phyloP scores from a whole-genome alignment of 2,797 vertebrate genomes.

The Anableps anableps region DNA sequence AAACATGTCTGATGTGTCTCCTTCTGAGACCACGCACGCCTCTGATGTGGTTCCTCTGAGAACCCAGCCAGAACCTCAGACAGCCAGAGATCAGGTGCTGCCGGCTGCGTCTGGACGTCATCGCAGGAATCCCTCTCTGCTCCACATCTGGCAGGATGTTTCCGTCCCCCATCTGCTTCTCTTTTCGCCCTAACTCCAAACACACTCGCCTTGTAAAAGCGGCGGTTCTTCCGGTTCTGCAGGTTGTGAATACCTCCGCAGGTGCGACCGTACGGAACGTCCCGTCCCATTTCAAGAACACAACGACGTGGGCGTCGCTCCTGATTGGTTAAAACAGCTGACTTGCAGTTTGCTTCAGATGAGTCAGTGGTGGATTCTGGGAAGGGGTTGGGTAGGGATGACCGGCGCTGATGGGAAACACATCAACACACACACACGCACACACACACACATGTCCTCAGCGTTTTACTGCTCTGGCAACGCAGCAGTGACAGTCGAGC shows the following conservation, averaged over 20 bases:
- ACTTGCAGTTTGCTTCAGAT: conserved; percentile 38
- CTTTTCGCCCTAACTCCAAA: background rate
- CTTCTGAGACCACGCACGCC: conserved; percentile 7
- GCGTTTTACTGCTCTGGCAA: conserved; percentile 65
- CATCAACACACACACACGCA: conserved; percentile 43
- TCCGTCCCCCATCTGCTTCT: background rate
- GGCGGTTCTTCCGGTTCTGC: background rate
- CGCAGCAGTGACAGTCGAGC: conserved; percentile 31
- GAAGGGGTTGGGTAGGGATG: conserved; percentile 64
- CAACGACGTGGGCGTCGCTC: background rate
- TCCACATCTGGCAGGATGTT: conserved; percentile 11
- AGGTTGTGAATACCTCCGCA: conserved; percentile 7
- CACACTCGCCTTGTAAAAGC: background rate
- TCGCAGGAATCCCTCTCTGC: background rate
- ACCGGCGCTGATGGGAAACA: conserved; percentile 70
- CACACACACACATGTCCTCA: conserved; percentile 31
- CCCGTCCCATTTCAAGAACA: background rate
- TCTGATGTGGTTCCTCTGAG: conserved; percentile 39
- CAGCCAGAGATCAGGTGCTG: conserved; percentile 30
- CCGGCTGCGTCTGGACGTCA: conserved; percentile 2
- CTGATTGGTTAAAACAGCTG: conserved; percentile 52
- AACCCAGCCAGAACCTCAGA: conserved; percentile 10
- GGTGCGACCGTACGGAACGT: conserved; percentile 15
- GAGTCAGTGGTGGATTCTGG: conserved; percentile 71
- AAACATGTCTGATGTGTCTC: no score